Base-by-base conservation (phyloP, 2,797 vertebrate species). In the Parotocinclus haroldoi region DNA sequence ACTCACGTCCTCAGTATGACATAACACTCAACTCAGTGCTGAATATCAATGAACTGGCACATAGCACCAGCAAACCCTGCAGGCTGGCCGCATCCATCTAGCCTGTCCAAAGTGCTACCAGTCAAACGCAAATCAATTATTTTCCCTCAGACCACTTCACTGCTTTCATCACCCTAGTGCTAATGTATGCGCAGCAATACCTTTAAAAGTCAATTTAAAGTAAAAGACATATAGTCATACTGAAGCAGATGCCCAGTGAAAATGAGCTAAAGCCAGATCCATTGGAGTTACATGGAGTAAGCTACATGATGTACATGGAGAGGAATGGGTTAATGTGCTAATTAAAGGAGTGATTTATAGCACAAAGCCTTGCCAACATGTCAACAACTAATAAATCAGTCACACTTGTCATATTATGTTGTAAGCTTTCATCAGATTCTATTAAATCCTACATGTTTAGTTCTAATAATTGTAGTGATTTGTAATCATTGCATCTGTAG, bases 341-440 rank as follows among this genome's bases (percentile, higher is more conserved):
- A 70, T 58, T 70, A 58, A 61, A 51, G 58, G 42, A 58, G 54
- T 19, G 19, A 18, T 63, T 51, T 50, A 17, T 40, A 42, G 13
- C 53, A 63, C 45, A 17, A 48, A 57, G 53, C 36, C 16, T 14
- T 3, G 14, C 27, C n/a, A 65, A 38, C 42, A 36, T 55, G 46
- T 13, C 51, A 54, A 36, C 38, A 54, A 51, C 37, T 36, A 45
- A 18, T 64, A 42, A 58, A 44, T 63, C 60, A 64, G 39, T 52
- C 9, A 9, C 13, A 50, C 48, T 50, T 14, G 9, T 50, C 48
- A 50, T 14, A 5, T 27, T 27, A 27, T 27, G 27, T 27, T 27
- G 27, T 27, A 27, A 27, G 27, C 27, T 27, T 27, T 27, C 5
- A 27, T 27, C 27, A 27, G 27, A 27, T 27, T 27, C 27, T 27